These are phyloP conservation scores for Cephalopterus ornatus DNA, from an alignment of 2,113 vertebrate genomes.

Conservation along the genomic window DNA sequence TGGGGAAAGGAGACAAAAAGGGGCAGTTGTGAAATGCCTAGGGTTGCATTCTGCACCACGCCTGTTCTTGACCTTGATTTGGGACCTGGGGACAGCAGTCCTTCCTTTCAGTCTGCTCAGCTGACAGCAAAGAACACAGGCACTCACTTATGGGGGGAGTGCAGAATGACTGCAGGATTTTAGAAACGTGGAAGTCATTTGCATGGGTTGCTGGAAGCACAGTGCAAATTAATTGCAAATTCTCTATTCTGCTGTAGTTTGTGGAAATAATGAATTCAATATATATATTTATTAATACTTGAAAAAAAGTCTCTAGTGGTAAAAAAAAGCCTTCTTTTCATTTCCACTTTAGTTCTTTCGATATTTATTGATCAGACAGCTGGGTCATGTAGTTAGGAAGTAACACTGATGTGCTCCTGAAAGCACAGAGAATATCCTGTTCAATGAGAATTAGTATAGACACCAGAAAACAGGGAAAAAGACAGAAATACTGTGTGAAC, in stretches of 20 bases:
- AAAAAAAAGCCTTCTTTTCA: background rate
- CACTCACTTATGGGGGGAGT: background rate
- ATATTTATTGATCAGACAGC: slow-evolving; percentile 53
- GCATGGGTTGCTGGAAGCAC: background rate
- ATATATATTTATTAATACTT: background rate
- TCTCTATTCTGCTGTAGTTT: background rate
- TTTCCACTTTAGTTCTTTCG: background rate
- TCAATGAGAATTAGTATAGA: background rate
- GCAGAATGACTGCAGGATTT: background rate
- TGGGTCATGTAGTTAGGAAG: background rate
- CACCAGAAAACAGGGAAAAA: background rate
- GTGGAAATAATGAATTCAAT: background rate
- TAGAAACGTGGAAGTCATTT: background rate
- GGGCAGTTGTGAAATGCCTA: background rate
- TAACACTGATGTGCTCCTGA: background rate
- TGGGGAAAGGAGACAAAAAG: background rate
- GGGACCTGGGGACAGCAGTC: background rate
- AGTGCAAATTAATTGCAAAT: background rate
- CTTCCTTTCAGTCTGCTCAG: background rate
- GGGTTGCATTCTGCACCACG: background rate
- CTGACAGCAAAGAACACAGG: background rate
- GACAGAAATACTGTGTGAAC: background rate
- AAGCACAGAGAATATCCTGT: background rate
- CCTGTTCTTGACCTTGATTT: background rate
- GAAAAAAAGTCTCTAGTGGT: background rate